Evolutionary conservation across 1,140 invertebrate species (phyloP).

Genomic region (Drosophila saltans): DNA sequence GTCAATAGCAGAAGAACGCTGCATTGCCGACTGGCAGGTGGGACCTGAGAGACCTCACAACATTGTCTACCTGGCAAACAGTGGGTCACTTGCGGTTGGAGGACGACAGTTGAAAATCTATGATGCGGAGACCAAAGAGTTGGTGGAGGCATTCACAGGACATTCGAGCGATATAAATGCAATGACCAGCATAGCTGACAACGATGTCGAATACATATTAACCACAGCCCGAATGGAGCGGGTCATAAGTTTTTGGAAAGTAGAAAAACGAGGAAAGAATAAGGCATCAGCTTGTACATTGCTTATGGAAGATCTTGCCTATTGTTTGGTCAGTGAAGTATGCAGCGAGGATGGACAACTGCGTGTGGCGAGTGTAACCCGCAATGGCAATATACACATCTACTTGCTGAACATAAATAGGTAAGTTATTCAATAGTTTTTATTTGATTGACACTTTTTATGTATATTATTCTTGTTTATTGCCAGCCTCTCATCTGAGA

Average conservation of each 20-base stretch:
- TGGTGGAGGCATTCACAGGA: slow-evolving; percentile 87
- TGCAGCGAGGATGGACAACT: slow-evolving; percentile 84
- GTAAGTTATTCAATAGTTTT: slow-evolving; percentile 64
- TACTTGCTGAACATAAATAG: slow-evolving; percentile 91
- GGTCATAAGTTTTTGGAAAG: slow-evolving; percentile 77
- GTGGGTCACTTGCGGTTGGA: slow-evolving; percentile 87
- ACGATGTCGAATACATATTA: slow-evolving; percentile 85
- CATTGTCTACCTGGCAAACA: slow-evolving; percentile 86
- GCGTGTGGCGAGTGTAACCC: slow-evolving; percentile 87
- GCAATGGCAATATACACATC: slow-evolving; percentile 89
- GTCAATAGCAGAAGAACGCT: slow-evolving; percentile 84
- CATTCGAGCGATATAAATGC: slow-evolving; percentile 87
- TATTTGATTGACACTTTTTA: background rate
- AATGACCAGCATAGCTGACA: slow-evolving; percentile 84
- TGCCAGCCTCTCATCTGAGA: slow-evolving; percentile 85
- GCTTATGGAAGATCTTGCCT: slow-evolving; percentile 87
- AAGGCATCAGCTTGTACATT: slow-evolving; percentile 85
- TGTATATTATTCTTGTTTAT: background rate
- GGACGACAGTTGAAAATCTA: slow-evolving; percentile 87
- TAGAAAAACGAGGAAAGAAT: slow-evolving; percentile 64
- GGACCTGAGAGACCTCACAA: slow-evolving; percentile 87
- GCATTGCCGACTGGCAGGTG: slow-evolving; percentile 86
- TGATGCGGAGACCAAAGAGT: slow-evolving; percentile 85
- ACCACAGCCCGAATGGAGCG: slow-evolving; percentile 84
- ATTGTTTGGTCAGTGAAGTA: slow-evolving; percentile 84